These are phyloP conservation scores for Scaptodrosophila lebanonensis DNA, from an alignment of 1,140 invertebrate genomes.

Conservation along the genomic window DNA sequence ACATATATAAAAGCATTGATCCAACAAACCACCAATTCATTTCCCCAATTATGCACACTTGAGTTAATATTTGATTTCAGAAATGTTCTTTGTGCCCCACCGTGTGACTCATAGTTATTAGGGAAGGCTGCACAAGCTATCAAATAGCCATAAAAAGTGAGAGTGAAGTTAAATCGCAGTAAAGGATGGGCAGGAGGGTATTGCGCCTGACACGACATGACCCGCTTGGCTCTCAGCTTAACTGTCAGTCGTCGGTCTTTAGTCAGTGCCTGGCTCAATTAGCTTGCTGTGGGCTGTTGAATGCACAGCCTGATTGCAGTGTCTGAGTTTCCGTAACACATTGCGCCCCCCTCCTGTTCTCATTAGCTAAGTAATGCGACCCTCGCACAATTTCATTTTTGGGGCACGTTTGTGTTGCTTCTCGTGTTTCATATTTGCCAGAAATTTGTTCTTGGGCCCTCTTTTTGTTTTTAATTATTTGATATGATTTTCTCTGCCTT, in stretches of 20 bases:
- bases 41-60: no score
- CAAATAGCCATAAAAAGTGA: constrained; percentile 62
- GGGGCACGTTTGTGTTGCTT: no score
- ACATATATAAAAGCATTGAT: no score
- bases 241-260: constrained; percentile 35
- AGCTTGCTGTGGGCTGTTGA: constrained; percentile 34
- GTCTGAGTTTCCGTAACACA: constrained; percentile 21
- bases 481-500: constrained; percentile 6
- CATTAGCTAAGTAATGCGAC: constrained; percentile 57
- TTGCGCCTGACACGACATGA: constrained; percentile 15
- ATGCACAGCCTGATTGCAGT: constrained; percentile 5
- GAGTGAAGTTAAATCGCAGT: constrained; percentile 39
- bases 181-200: constrained; percentile 21
- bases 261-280: constrained; percentile 41
- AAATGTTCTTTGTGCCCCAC: constrained; percentile 22
- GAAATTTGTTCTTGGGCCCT: constrained; percentile 8
- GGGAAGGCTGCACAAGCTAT: constrained; percentile 48
- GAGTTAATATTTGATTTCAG: no score
- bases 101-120: constrained; percentile 47
- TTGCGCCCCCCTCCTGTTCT: constrained; percentile 34
- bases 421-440: constrained; percentile 1
- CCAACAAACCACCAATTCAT: no score
- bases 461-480: constrained; percentile 37
- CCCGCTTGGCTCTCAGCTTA: constrained; percentile 9
- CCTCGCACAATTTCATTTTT: neutral